Evolutionary conservation across 2,113 vertebrate species (phyloP).

Genomic region (Nicator chloris): DNA sequence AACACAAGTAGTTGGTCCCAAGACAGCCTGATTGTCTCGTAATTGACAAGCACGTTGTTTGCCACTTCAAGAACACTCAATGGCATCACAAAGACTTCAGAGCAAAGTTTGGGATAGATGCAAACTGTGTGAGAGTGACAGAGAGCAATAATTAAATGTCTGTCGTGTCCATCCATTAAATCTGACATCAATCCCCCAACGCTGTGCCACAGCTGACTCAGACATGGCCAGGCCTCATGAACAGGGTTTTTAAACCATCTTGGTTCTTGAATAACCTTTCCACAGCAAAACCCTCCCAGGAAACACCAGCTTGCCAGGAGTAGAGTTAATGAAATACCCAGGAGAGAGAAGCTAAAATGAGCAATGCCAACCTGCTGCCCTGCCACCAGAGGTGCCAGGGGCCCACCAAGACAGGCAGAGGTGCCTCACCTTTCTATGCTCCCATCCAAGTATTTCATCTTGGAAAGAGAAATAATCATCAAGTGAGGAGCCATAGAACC

Average conservation of each 20-base stretch:
- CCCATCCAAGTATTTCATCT: background rate
- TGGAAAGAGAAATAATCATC: background rate
- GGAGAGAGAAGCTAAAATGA: accelerated
- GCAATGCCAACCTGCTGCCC: background rate
- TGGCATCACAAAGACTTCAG: background rate
- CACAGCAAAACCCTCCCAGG: background rate
- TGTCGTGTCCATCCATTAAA: accelerated
- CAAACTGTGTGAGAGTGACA: background rate
- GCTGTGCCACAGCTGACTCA: background rate
- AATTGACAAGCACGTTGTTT: accelerated
- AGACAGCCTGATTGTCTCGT: accelerated
- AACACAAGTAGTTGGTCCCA: accelerated
- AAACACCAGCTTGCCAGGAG: background rate
- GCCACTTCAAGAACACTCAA: background rate
- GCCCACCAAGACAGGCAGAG: background rate
- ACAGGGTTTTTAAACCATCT: background rate
- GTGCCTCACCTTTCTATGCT: background rate
- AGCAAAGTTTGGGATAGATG: background rate
- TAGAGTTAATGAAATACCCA: accelerated
- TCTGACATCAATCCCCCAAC: background rate
- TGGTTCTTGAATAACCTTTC: background rate
- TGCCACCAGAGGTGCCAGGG: background rate
- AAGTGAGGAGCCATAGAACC: background rate
- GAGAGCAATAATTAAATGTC: background rate
- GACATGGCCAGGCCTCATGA: accelerated